Evolutionary conservation across 2,888 invertebrate genomes (phyloP).

Genomic region (Dicycla oo): DNA sequence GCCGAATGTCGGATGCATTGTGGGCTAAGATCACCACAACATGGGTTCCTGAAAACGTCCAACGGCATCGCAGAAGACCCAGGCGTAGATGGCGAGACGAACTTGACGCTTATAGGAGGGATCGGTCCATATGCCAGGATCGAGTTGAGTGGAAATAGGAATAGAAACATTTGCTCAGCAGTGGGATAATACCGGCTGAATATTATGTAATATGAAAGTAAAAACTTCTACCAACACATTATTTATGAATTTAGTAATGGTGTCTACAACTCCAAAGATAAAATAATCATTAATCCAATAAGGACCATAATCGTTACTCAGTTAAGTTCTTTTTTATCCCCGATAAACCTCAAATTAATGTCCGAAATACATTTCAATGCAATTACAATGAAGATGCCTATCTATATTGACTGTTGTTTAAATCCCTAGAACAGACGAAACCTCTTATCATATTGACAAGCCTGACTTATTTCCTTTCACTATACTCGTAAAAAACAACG

Average conservation of each 20-base stretch:
- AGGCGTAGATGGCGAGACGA: no score
- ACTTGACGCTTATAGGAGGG: no score
- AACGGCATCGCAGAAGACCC: no score
- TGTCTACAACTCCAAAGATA: not conserved
- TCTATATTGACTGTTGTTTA: slow-evolving; percentile 26
- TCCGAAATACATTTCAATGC: slow-evolving; percentile 34
- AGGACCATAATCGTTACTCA: slow-evolving; percentile 2
- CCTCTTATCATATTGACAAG: slow-evolving; percentile 27
- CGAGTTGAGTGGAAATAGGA: no score
- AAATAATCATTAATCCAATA: not conserved
- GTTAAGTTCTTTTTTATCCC: not conserved
- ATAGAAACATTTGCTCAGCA: no score
- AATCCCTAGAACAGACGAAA: slow-evolving; percentile 7
- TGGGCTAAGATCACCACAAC: no score
- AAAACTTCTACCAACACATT: no score
- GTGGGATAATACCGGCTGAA: no score
- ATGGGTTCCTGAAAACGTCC: no score
- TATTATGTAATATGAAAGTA: no score
- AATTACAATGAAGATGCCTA: slow-evolving; percentile 47
- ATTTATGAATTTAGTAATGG: not conserved
- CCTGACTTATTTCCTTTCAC: slow-evolving; percentile 26
- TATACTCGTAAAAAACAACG: slow-evolving; percentile 57
- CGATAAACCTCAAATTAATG: slow-evolving; percentile 20
- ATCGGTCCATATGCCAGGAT: no score
- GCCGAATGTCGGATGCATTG: no score